Base-by-base conservation (phyloP, 2,113 vertebrate species). In the Beaufortia kweichowensis region DNA sequence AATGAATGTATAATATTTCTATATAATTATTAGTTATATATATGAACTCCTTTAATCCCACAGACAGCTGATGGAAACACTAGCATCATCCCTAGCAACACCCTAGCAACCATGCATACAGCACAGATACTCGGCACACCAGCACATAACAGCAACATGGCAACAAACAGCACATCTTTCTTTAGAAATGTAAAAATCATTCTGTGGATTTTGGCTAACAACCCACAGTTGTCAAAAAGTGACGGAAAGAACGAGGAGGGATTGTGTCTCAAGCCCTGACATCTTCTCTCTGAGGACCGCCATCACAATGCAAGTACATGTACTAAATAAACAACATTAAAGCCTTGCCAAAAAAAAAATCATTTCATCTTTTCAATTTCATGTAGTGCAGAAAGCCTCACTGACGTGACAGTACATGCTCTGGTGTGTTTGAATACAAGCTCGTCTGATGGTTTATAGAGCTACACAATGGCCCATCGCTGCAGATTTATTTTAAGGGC, bases 281-380 rank as follows among this genome's bases (percentile, higher is more conserved):
- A 33, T 55, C 69, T 72, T 6, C 21, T 35, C 69, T 60, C 69
- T 7, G 55, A 72, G 55, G 69, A 72, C 33, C 57, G 55, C 26
- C 69, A 57, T 50, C 1, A 19, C 29, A 6, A 39, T 57, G 50
- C 50, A 31, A 21, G 28, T 15, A 69, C 66, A 70, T 14, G 31
- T 72, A 33, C 69, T 28, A 60, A 72, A 72, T 35, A 72, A 72
- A 72, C 69, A 72, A 72, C 69, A 72, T 72, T 72, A 72, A 60
- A 55, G 69, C 55, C 33, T 72, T n/a, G 28, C 33, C 23, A 26
- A 59, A 29, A 33, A 72, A 60, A n/a, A n/a, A n/a, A n/a, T n/a
- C n/a, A n/a, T n/a, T n/a, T n/a, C n/a, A n/a, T 67, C 24, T 50
- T 1, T 67, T 26, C 3, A 33, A 10, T n/a, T 19, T n/a, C 19